Evolutionary conservation across 2,797 vertebrate species (phyloP).

Genomic region (Pelochelys cantorii): DNA sequence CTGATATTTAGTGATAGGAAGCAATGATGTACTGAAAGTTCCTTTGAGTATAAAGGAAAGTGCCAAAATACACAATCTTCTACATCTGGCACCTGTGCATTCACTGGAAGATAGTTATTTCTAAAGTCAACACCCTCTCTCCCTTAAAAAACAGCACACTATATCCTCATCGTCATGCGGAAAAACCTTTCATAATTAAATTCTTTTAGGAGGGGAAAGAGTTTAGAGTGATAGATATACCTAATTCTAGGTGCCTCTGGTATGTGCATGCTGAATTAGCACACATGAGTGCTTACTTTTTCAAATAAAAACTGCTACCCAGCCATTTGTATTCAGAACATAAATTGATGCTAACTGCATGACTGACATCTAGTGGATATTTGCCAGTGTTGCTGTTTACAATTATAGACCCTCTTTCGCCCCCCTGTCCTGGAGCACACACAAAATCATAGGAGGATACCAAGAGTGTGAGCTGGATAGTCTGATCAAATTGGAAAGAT

Average conservation of each 20-base stretch:
- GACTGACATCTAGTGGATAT: conserved; percentile 77
- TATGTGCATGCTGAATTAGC: not conserved
- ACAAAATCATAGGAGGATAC: not conserved
- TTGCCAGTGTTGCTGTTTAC: conserved; percentile 59
- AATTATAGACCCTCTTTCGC: not conserved
- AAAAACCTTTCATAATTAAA: not conserved
- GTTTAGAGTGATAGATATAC: not conserved
- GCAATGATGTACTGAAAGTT: not conserved
- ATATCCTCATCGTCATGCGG: not conserved
- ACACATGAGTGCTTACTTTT: not conserved
- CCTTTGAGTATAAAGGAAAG: not conserved
- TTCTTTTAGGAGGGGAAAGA: not conserved
- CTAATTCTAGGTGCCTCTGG: not conserved
- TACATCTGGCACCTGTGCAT: not conserved
- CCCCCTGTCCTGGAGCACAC: not conserved
- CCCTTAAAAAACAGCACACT: not conserved
- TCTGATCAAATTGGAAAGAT: not conserved
- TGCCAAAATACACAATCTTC: not conserved
- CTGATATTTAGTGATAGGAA: not conserved
- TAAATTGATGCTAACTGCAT: conserved; percentile 63
- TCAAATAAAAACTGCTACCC: not conserved
- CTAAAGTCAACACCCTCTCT: not conserved
- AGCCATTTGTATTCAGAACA: conserved; percentile 20
- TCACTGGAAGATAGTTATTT: not conserved
- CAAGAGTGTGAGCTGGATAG: not conserved